Base-by-base conservation (phyloP, 2,888 invertebrate genomes). In the Andrena chrysosceles region DNA sequence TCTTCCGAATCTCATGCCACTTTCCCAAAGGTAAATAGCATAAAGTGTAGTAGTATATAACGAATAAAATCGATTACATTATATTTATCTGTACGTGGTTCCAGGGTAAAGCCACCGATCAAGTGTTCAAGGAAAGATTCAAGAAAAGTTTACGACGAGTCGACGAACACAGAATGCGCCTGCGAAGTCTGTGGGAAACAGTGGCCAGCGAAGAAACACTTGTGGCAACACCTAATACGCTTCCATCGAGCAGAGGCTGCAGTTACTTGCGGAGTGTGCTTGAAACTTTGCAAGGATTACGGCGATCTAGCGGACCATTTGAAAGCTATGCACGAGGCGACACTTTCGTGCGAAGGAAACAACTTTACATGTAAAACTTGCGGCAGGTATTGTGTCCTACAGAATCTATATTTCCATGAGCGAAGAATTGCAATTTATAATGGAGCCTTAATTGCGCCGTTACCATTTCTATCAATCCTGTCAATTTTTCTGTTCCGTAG, bases 121-220 rank as follows among this genome's bases (percentile, higher is more conserved):
- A 93, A 93, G 48, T 93, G 92, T 67, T 93, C 93, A 33, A 89
- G 94, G 13, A 94, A 94, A 56, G 94, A 93, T 68, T 94, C 94
- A 6, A 93, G 95, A 1, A 95, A 95, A 7, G 95, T 95, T 0
- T 95, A 95, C 85, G 95, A 95, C 10, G 95, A 95, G 85, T 93
- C 93, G 6, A 94, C 94, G 0, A 94, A 94, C 48, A 94, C 94
- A 8, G 93, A 93, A 35, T 94, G 94, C 62, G 91, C 93, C 0
- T 94, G 96, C 85, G 95, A 95, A 86, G 95, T 95, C n/a, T 96
- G 96, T 84, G 94, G 95, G 6, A 96, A 95, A 88, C 95, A 95
- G 10, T 96, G 95, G 95, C 95, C 95, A 0, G 95, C 95, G 0
- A 95, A 95, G 84, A 95, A 95, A 85, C 95, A 95, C 86, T 91